phyloP scores from a whole-genome alignment of 2,797 vertebrate species.

The Spatula clypeata region DNA sequence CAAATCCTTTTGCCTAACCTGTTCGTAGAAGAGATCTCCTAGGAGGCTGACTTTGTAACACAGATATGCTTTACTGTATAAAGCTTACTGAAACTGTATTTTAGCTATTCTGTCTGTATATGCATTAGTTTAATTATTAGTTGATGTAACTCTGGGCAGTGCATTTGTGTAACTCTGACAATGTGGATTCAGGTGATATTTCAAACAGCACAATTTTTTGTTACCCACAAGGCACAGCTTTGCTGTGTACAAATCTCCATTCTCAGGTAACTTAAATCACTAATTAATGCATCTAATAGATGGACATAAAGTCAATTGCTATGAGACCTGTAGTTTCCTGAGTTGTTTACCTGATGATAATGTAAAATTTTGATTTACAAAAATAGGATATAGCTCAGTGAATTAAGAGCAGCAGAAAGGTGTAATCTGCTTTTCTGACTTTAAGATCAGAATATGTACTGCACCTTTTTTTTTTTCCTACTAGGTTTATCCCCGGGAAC shows the following conservation, averaged over 20 bases:
- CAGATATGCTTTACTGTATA: not conserved
- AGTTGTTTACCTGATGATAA: not conserved
- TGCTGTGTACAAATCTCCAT: not conserved
- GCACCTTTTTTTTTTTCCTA: not conserved
- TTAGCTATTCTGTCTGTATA: not conserved
- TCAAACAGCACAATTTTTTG: not conserved
- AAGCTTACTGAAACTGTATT: not conserved
- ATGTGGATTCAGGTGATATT: not conserved
- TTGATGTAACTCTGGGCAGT: fast-evolving
- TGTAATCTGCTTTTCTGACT: not conserved
- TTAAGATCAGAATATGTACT: not conserved
- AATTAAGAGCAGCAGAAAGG: not conserved
- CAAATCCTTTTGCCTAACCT: not conserved
- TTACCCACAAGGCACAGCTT: not conserved
- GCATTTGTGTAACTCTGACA: not conserved
- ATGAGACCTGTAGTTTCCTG: not conserved
- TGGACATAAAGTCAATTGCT: not conserved
- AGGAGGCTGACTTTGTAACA: not conserved
- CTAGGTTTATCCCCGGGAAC: not conserved
- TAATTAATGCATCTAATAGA: not conserved
- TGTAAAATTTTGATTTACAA: not conserved
- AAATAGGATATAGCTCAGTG: not conserved
- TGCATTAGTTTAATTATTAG: not conserved
- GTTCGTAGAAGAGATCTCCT: not conserved
- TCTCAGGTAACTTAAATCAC: not conserved